Evolutionary conservation across 1,140 invertebrate genomes (phyloP).

Genomic region (Rhopalosiphum padi): DNA sequence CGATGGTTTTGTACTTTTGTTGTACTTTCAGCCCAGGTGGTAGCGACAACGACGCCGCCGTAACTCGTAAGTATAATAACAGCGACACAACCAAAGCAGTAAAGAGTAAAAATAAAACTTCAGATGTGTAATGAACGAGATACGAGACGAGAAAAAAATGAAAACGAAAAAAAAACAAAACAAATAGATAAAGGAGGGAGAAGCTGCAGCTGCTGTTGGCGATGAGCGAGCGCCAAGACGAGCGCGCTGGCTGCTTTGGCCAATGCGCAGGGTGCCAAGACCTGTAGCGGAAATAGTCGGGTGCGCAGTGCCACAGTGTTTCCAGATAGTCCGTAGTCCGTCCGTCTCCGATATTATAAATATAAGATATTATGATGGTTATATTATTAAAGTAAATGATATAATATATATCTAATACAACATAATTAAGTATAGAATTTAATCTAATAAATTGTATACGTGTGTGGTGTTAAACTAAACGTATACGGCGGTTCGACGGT

Average conservation of each 20-base stretch:
- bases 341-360: neutral
- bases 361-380: too few species aligned
- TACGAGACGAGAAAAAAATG: neutral
- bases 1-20: neutral
- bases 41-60: neutral
- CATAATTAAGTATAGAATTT: too few species aligned
- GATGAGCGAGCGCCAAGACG: neutral
- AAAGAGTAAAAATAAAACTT: constrained; percentile 51
- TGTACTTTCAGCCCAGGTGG: neutral
- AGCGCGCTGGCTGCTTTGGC: constrained; percentile 52
- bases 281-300: constrained; percentile 66
- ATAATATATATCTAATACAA: too few species aligned
- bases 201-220: neutral
- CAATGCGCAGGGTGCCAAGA: constrained; percentile 78
- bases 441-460: too few species aligned
- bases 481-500: too few species aligned
- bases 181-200: constrained; percentile 45
- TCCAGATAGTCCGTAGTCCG: neutral
- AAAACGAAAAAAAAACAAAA: constrained; percentile 29
- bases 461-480: too few species aligned
- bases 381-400: too few species aligned
- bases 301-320: neutral
- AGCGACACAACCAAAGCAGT: neutral
- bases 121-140: neutral
- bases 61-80: neutral